Conservation (phyloP, 2,888 invertebrate species). For the Meiosimyza decipiens region DNA sequence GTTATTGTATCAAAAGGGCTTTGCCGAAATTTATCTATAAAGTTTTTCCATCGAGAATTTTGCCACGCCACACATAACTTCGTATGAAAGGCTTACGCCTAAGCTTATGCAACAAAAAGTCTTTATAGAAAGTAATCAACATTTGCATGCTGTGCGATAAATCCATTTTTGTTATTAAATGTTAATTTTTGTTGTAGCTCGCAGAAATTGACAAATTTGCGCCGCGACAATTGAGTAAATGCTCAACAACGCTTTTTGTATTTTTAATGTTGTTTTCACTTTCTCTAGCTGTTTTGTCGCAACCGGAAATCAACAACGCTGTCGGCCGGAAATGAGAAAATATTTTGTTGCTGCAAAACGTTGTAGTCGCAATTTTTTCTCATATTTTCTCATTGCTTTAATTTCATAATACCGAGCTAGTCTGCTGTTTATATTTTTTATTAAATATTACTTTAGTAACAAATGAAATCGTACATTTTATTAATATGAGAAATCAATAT, state of each 20-base stretch:
- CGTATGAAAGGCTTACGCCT: background rate
- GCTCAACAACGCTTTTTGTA: conserved; percentile 8
- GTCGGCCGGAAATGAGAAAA: conserved; percentile 50
- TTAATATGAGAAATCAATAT: too few relatives aligned
- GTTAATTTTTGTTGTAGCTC: background rate
- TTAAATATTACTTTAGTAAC: too few relatives aligned
- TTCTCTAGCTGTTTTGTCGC: background rate
- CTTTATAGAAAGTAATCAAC: background rate
- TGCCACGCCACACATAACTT: too few relatives aligned
- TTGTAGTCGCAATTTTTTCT: background rate
- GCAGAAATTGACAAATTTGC: background rate
- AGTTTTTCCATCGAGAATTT: too few relatives aligned
- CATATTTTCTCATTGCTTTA: background rate
- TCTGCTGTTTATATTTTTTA: too few relatives aligned
- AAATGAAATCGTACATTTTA: too few relatives aligned
- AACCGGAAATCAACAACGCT: conserved; percentile 21
- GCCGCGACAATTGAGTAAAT: conserved; percentile 12
- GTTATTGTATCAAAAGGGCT: too few relatives aligned
- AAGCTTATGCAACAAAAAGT: conserved; percentile 10
- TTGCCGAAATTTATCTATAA: too few relatives aligned
- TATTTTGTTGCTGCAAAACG: conserved; percentile 35
- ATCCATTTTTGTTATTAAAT: conserved; percentile 4
- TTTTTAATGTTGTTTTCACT: conserved; percentile 1
- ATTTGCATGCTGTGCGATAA: conserved; percentile 14
- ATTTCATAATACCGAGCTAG: background rate